Conservation (phyloP, 2,797 vertebrate species). For the Pseudochirops cupreus region DNA sequence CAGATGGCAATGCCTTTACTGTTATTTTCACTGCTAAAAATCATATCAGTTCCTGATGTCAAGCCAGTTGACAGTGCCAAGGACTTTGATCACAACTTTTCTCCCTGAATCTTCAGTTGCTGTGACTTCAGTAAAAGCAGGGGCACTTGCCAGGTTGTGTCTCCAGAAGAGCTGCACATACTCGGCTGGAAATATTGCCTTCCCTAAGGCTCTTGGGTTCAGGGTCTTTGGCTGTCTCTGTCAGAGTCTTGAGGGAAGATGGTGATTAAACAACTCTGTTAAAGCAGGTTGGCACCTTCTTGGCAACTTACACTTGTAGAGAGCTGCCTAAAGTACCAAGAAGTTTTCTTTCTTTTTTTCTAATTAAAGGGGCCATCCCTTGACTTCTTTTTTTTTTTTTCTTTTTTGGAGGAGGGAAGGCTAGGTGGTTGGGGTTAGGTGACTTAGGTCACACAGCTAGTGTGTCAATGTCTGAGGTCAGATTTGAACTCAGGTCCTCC, state of each 20-base stretch:
- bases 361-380: too few relatives aligned
- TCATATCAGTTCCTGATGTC: background rate
- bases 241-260: background rate
- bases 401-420: too few relatives aligned
- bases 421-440: too few relatives aligned
- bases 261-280: background rate
- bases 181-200: background rate
- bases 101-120: background rate
- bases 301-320: background rate
- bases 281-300: background rate
- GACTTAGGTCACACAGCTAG: too few relatives aligned
- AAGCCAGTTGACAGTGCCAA: background rate
- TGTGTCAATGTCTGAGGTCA: too few relatives aligned
- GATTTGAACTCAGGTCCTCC: too few relatives aligned
- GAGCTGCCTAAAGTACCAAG: background rate
- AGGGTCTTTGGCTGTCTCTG: background rate
- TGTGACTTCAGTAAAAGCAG: background rate
- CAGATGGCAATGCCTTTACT: background rate
- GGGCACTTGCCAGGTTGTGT: background rate
- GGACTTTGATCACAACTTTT: background rate
- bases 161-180: background rate
- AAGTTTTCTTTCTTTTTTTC: background rate
- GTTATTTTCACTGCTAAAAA: background rate
- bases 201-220: background rate
- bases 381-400: too few relatives aligned